Conservation (phyloP, 2,888 invertebrate genomes). For the Crepidodera aurea region DNA sequence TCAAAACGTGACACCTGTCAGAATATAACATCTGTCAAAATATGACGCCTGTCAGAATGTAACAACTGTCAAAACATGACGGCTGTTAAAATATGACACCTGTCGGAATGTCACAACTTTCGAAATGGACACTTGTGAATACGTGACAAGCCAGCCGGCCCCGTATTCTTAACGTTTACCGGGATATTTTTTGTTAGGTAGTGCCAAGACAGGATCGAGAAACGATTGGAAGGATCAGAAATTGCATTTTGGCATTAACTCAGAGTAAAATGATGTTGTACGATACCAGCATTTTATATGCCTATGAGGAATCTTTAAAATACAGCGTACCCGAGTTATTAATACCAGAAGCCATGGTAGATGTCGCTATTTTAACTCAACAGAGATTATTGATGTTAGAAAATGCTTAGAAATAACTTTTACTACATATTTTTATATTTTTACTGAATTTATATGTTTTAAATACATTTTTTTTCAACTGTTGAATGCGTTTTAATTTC, state of each 20-base stretch:
- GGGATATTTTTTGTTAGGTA: slow-evolving; percentile 67
- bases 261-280: slow-evolving; percentile 89
- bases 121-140: too few species aligned
- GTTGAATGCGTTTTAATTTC: too few species aligned
- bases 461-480: too few species aligned
- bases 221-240: slow-evolving; percentile 87
- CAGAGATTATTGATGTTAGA: slow-evolving; percentile 66
- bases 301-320: slow-evolving; percentile 87
- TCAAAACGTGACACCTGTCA: too few species aligned
- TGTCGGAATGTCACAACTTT: too few species aligned
- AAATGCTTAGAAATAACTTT: background rate
- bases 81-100: too few species aligned
- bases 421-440: background rate
- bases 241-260: slow-evolving; percentile 87
- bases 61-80: too few species aligned
- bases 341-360: slow-evolving; percentile 84
- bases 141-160: too few species aligned
- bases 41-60: too few species aligned
- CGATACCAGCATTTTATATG: slow-evolving; percentile 90
- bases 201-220: slow-evolving; percentile 79
- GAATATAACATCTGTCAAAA: too few species aligned
- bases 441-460: too few species aligned
- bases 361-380: slow-evolving; percentile 82
- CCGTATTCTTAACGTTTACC: too few species aligned
- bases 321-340: slow-evolving; percentile 81